These are phyloP conservation scores for Drosophila suzukii DNA, from an alignment of 1,140 invertebrate genomes.

Conservation along the genomic window DNA sequence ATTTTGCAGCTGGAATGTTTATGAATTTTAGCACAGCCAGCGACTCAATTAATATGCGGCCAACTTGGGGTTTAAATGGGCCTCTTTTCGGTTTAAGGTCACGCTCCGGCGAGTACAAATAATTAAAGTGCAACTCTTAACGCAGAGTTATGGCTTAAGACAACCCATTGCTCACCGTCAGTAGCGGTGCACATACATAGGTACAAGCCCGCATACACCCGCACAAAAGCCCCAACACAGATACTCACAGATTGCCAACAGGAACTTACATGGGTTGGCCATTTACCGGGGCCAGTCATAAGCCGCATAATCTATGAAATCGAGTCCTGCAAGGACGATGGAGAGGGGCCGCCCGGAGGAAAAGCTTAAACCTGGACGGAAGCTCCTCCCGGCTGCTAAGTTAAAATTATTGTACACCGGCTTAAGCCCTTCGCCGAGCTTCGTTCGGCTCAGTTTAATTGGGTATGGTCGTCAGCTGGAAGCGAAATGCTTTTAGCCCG, in stretches of 20 bases:
- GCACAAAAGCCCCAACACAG: conserved; percentile 3
- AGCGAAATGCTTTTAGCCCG: conserved; percentile 55
- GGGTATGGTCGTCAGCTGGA: conserved; percentile 13
- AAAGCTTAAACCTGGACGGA: conserved; percentile 43
- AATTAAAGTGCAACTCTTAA: conserved; percentile 58
- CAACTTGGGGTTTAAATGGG: conserved; percentile 22
- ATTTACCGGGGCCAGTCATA: conserved; percentile 56
- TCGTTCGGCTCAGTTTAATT: conserved; percentile 41
- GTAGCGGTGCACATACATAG: not conserved
- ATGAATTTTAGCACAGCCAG: conserved; percentile 18
- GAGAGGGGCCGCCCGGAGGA: not conserved
- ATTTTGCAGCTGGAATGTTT: conserved; percentile 44
- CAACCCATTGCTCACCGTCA: conserved; percentile 42
- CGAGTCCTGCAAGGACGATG: conserved; percentile 23
- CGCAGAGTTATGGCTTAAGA: conserved; percentile 41
- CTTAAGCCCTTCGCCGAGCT: conserved; percentile 49
- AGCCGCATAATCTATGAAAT: conserved; percentile 65
- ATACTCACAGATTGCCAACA: conserved; percentile 23
- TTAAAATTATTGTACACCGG: conserved; percentile 63
- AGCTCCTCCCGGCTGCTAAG: conserved; percentile 44
- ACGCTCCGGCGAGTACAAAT: conserved; percentile 50
- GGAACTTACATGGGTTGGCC: conserved; percentile 52
- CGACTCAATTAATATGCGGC: conserved; percentile 26
- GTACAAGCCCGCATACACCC: not conserved
- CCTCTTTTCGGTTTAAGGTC: conserved; percentile 17